Conservation (phyloP, 2,888 invertebrate genomes). For the Octodonta nipae region DNA sequence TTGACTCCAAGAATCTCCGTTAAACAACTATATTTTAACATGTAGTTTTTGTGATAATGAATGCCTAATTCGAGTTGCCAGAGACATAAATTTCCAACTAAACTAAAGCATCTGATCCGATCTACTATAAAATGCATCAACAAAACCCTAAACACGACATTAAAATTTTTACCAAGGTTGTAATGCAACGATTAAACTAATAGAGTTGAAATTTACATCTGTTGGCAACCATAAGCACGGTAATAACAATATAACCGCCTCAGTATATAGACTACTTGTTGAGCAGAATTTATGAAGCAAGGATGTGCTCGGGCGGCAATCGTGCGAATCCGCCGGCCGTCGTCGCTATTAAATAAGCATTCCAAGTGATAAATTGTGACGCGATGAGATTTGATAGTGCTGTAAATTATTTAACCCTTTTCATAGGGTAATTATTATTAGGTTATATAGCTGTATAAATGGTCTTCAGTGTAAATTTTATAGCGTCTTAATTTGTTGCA, state of each 20-base stretch:
- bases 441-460: slow-evolving; percentile 20
- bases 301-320: slow-evolving; percentile 29
- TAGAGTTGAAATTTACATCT: slow-evolving; percentile 36
- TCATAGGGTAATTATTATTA: slow-evolving; percentile 36
- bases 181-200: slow-evolving; percentile 31
- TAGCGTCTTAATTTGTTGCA: slow-evolving; percentile 13
- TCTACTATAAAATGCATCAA: too few species aligned
- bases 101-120: too few species aligned
- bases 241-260: slow-evolving; percentile 39
- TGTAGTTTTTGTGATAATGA: too few species aligned
- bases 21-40: too few species aligned
- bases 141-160: too few species aligned
- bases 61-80: too few species aligned
- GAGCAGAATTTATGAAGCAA: slow-evolving; percentile 38
- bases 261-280: slow-evolving; percentile 40
- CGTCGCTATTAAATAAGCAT: slow-evolving; percentile 38
- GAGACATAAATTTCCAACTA: too few species aligned
- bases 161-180: too few species aligned
- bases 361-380: slow-evolving; percentile 38
- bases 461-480: slow-evolving; percentile 9
- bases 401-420: slow-evolving; percentile 39
- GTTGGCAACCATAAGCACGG: slow-evolving; percentile 37
- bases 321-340: slow-evolving; percentile 30
- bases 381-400: slow-evolving; percentile 39
- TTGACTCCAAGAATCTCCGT: too few species aligned